These are phyloP conservation scores for Lycaon pictus DNA, from an alignment of 2,113 vertebrate species.

Conservation along the genomic window DNA sequence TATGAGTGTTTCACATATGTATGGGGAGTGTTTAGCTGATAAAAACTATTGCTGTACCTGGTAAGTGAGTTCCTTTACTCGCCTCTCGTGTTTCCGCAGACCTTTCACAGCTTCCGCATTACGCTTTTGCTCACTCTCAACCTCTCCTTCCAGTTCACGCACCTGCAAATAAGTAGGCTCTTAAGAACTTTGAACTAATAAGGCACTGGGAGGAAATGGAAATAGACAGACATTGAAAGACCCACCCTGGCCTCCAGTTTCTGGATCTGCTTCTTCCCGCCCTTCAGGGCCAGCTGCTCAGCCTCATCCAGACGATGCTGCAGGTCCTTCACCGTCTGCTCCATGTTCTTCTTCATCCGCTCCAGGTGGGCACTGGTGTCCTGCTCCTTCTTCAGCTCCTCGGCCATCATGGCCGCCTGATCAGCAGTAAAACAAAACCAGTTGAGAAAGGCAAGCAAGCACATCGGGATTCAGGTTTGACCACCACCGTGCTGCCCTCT, in stretches of 20 bases:
- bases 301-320: neutral
- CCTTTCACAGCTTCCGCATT: slow-evolving; percentile 86
- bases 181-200: slow-evolving; percentile 23
- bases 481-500: neutral
- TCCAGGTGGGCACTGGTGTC: neutral
- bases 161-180: slow-evolving; percentile 85
- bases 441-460: neutral
- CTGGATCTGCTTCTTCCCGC: slow-evolving; percentile 93
- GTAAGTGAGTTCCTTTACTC: slow-evolving; percentile 90
- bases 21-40: neutral
- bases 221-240: neutral
- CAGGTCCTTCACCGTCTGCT: neutral
- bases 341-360: neutral
- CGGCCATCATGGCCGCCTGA: slow-evolving; percentile 93
- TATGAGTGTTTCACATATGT: neutral
- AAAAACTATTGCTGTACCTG: slow-evolving; percentile 83
- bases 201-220: neutral
- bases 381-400: slow-evolving; percentile 96
- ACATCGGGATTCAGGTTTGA: too few relatives aligned
- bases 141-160: slow-evolving; percentile 91
- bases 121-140: slow-evolving; percentile 91
- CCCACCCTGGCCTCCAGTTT: slow-evolving; percentile 91
- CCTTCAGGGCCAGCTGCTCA: slow-evolving; percentile 90
- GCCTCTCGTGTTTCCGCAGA: slow-evolving; percentile 90
- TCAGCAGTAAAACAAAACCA: neutral